Conservation (phyloP, 53 echinoderm and acorn worm species). For the Zoroaster sp. region DNA sequence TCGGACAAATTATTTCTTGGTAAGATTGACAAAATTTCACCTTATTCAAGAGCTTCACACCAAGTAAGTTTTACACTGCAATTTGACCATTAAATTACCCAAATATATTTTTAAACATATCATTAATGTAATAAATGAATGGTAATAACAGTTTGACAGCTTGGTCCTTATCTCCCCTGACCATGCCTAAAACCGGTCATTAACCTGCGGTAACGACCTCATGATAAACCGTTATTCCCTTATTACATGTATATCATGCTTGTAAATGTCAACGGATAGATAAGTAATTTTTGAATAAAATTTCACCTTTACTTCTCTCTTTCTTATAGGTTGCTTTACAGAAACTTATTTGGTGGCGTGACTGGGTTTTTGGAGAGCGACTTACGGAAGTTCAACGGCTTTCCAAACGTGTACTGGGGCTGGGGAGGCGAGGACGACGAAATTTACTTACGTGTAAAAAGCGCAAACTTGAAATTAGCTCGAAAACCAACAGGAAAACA, state of each 20-base stretch:
- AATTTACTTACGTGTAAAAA: slow-evolving; percentile 70
- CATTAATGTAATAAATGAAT: neutral
- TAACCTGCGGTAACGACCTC: neutral
- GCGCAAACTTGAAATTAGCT: slow-evolving; percentile 45
- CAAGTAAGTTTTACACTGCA: too few species aligned
- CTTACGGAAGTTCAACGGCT: slow-evolving; percentile 77
- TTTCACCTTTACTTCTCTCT: neutral
- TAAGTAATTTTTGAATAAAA: neutral
- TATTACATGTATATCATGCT: neutral
- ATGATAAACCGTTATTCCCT: neutral
- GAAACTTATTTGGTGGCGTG: slow-evolving; percentile 80
- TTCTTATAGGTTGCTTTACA: slow-evolving; percentile 66
- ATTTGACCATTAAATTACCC: too few species aligned
- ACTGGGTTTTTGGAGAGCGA: slow-evolving; percentile 73
- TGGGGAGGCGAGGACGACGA: slow-evolving; percentile 98
- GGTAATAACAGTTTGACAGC: too few species aligned
- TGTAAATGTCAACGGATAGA: neutral
- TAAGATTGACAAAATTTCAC: too few species aligned
- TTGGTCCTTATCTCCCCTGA: too few species aligned
- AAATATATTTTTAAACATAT: too few species aligned
- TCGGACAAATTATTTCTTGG: too few species aligned
- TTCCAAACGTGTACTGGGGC: slow-evolving; percentile 96
- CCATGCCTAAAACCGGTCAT: too few species aligned
- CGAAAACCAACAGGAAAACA: slow-evolving; percentile 54
- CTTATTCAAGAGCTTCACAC: too few species aligned